Conservation (phyloP, 2,888 invertebrate genomes). For the Catocala sponsa region DNA sequence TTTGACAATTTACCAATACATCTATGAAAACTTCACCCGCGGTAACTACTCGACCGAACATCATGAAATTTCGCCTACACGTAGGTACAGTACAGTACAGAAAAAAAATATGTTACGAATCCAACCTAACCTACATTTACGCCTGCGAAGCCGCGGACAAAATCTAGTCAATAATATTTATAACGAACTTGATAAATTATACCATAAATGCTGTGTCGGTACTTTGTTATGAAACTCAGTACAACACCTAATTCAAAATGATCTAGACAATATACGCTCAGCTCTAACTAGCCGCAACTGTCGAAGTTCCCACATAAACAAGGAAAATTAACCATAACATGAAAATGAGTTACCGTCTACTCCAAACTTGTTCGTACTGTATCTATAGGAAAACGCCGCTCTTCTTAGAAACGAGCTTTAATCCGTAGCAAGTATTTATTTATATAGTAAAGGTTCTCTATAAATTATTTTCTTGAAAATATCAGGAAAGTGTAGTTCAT, state of each 20-base stretch:
- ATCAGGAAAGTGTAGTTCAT: no score
- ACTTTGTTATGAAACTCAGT: not conserved
- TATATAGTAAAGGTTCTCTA: not conserved
- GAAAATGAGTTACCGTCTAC: constrained; percentile 63
- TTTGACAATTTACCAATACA: no score
- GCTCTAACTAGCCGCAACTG: constrained; percentile 55
- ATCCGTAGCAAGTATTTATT: not conserved
- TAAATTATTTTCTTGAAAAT: no score
- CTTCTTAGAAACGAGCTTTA: constrained; percentile 7
- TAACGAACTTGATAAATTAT: no score
- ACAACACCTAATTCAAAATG: constrained; percentile 4
- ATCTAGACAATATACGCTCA: constrained; percentile 23
- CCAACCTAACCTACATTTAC: no score
- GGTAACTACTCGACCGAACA: no score
- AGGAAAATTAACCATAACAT: constrained; percentile 70
- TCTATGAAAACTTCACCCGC: no score
- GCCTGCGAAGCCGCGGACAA: no score
- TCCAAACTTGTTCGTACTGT: constrained; percentile 51
- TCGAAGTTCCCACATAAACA: constrained; percentile 69
- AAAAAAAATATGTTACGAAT: no score
- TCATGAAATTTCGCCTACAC: no score
- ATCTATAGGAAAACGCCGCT: constrained; percentile 15
- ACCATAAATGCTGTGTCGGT: not conserved
- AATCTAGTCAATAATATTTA: no score
- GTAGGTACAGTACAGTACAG: no score